Conservation (phyloP, 2,113 vertebrate genomes). For the Pao palembangensis region DNA sequence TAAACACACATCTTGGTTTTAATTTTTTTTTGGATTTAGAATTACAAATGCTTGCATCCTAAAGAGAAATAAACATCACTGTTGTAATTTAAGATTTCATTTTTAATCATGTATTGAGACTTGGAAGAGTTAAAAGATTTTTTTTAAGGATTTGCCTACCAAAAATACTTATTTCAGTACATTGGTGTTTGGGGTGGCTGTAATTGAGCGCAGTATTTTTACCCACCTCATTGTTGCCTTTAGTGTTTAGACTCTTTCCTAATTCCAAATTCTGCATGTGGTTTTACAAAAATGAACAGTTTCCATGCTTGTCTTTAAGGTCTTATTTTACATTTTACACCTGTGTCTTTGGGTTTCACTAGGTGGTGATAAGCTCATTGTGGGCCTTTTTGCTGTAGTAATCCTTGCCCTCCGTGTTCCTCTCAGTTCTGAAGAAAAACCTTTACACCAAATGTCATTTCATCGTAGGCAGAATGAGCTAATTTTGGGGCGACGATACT, state of each 20-base stretch:
- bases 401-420: not conserved
- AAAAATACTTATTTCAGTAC: constrained; percentile 30
- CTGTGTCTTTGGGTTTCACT: constrained; percentile 1
- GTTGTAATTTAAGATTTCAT: constrained; percentile 62
- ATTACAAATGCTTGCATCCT: constrained; percentile 41
- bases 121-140: constrained; percentile 27
- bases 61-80: constrained; percentile 50
- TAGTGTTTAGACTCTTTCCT: not conserved
- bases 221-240: constrained; percentile 4
- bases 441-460: not conserved
- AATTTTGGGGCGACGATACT: constrained; percentile 16
- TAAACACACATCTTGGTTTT: constrained; percentile 42
- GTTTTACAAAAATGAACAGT: not conserved
- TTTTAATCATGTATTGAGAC: constrained; percentile 52
- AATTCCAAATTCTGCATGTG: constrained; percentile 6
- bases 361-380: not conserved
- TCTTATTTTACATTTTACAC: not conserved
- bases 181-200: constrained; percentile 41
- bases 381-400: constrained; percentile 2
- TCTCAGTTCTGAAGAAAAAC: constrained; percentile 12
- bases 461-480: not conserved
- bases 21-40: constrained; percentile 46
- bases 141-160: constrained; percentile 44
- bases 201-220: constrained; percentile 40
- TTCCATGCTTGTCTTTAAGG: not conserved